A percentile compares a stretch with the other conserved stretches of the same genome.
Conservation (phyloP, 2,888 invertebrate species). For the Steinernema carpocapsae region DNA sequence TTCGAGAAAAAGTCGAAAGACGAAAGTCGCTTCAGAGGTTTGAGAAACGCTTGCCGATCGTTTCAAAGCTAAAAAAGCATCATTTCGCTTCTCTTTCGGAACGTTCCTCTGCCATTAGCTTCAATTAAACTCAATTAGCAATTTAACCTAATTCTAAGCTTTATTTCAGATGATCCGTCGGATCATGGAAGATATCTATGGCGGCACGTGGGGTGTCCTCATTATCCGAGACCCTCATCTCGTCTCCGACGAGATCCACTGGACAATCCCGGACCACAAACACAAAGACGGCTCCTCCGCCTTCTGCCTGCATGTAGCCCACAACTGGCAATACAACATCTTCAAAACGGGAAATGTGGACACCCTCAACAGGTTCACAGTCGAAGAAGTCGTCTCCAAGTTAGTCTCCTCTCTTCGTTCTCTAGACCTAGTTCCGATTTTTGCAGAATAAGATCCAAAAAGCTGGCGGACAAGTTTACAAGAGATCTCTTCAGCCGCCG, state of each 20-base stretch:
- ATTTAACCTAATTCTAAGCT: no score
- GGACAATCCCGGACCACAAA: constrained; percentile 68
- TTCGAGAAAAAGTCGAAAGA: no score
- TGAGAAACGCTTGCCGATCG: no score
- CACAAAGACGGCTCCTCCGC: constrained; percentile 64
- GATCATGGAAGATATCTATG: constrained; percentile 66
- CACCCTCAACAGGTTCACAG: constrained; percentile 62
- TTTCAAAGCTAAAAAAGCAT: no score
- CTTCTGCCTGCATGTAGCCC: constrained; percentile 61
- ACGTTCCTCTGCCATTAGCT: no score
- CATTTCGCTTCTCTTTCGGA: no score
- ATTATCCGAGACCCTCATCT: constrained; percentile 61
- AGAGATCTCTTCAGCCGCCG: constrained; percentile 22
- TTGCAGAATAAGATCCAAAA: constrained; percentile 16
- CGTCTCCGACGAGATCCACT: constrained; percentile 65
- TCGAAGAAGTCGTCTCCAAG: constrained; percentile 58
- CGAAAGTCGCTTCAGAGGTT: no score
- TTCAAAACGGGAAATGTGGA: constrained; percentile 66
- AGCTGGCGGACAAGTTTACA: constrained; percentile 11
- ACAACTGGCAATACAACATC: constrained; percentile 66
- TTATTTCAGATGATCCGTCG: constrained; percentile 64
- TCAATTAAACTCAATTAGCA: no score
- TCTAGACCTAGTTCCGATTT: neutral
- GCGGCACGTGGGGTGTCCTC: constrained; percentile 68
- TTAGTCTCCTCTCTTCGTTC: constrained; percentile 1